Evolutionary conservation across 2,888 invertebrate genomes (phyloP).

Genomic region (Limnephilus auricula): DNA sequence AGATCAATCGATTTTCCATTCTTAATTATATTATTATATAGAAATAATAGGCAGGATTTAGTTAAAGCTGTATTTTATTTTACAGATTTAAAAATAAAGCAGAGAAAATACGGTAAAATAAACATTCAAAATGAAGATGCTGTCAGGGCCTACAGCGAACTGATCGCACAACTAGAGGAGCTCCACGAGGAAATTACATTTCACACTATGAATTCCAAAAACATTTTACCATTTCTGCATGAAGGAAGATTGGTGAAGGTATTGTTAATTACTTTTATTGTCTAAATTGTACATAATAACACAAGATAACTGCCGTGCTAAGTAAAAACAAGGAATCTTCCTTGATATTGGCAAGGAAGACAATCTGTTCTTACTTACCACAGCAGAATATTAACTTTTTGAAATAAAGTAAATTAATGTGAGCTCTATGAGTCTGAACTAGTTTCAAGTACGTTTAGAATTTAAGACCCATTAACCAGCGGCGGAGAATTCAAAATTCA

Average conservation of each 20-base stretch:
- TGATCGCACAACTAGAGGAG: slow-evolving; percentile 87
- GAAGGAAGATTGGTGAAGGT: slow-evolving; percentile 96
- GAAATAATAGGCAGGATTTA: neutral
- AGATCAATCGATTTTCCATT: neutral
- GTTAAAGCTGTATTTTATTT: neutral
- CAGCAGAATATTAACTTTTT: too few species aligned
- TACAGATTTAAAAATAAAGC: slow-evolving; percentile 82
- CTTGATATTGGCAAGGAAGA: too few species aligned
- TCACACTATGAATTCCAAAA: slow-evolving; percentile 89
- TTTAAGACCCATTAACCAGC: too few species aligned
- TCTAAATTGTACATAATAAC: neutral
- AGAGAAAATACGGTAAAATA: slow-evolving; percentile 81
- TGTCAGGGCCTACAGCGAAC: slow-evolving; percentile 89
- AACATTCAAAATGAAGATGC: slow-evolving; percentile 84
- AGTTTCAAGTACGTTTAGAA: too few species aligned
- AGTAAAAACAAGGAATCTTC: too few species aligned
- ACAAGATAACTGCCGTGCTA: too few species aligned
- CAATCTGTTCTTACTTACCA: too few species aligned
- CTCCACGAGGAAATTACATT: slow-evolving; percentile 85
- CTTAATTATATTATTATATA: neutral
- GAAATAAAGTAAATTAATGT: too few species aligned
- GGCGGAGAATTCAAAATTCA: too few species aligned
- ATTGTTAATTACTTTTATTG: neutral
- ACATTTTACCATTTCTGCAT: slow-evolving; percentile 94
- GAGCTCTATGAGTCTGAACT: too few species aligned